Conservation (phyloP, 2,113 vertebrate species). For the Hemiscyllium ocellatum region DNA sequence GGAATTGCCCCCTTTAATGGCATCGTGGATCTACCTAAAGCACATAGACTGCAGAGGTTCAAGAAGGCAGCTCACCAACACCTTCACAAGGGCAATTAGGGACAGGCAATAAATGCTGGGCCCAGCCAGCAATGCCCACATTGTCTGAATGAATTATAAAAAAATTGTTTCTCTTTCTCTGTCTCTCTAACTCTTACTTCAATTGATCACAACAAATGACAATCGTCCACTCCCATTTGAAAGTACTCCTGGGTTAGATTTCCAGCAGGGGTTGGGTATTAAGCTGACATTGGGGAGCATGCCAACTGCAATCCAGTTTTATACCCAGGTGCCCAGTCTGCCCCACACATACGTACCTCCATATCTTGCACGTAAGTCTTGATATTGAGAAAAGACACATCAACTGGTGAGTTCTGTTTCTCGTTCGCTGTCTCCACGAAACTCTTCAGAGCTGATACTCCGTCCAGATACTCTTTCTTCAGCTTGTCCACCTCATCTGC, state of each 20-base stretch:
- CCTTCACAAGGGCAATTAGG: too few relatives aligned
- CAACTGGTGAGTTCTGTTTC: slow-evolving; percentile 66
- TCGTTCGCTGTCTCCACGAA: slow-evolving; percentile 70
- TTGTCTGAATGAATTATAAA: too few relatives aligned
- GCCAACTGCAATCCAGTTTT: neutral
- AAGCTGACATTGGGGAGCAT: neutral
- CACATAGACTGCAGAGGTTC: too few relatives aligned
- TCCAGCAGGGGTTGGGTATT: neutral
- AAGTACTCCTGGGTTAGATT: neutral
- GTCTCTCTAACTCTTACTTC: neutral
- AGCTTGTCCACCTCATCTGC: slow-evolving; percentile 79
- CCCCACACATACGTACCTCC: slow-evolving; percentile 60
- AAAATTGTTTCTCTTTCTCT: neutral
- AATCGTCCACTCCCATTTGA: neutral
- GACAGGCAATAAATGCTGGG: too few relatives aligned
- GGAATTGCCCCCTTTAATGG: too few relatives aligned
- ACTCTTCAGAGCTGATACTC: slow-evolving; percentile 60
- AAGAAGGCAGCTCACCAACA: too few relatives aligned
- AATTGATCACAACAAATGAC: neutral
- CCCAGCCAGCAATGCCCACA: too few relatives aligned
- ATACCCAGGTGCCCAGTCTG: neutral
- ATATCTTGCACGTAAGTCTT: slow-evolving; percentile 74
- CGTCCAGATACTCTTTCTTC: slow-evolving; percentile 71
- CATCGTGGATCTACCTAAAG: too few relatives aligned
- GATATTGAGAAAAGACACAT: slow-evolving; percentile 76